Evolutionary conservation across 2,113 vertebrate species (phyloP).

Genomic region (Stomatorhinus ivindoensis): DNA sequence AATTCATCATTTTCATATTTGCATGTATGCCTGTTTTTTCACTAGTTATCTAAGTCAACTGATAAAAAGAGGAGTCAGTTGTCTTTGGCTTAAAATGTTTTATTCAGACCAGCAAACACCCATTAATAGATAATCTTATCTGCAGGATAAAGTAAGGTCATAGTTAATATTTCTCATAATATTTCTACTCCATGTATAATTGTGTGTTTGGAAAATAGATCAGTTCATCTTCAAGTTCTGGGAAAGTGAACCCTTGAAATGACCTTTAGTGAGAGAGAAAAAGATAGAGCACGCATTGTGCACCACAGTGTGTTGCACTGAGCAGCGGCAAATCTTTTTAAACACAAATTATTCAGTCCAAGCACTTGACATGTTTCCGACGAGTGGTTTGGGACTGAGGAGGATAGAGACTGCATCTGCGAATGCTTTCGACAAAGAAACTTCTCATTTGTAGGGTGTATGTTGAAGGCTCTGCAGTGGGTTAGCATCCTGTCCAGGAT

Average conservation of each 20-base stretch:
- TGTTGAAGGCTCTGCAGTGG: background rate
- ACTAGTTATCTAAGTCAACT: background rate
- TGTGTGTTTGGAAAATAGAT: constrained; percentile 22
- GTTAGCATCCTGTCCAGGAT: background rate
- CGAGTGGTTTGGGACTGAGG: constrained; percentile 7
- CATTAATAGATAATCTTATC: constrained; percentile 23
- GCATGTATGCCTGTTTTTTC: background rate
- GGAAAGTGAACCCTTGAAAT: constrained; percentile 20
- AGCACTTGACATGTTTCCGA: background rate
- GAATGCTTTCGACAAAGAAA: background rate
- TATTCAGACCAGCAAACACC: constrained; percentile 14
- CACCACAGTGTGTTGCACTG: background rate
- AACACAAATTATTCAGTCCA: constrained; percentile 18
- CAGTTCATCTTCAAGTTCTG: constrained; percentile 17
- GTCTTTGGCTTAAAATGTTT: background rate
- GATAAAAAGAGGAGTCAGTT: background rate
- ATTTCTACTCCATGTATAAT: constrained; percentile 21
- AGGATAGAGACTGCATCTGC: background rate
- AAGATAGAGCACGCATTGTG: background rate
- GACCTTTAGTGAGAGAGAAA: constrained; percentile 1
- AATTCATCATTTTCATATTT: background rate
- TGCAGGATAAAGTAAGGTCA: constrained; percentile 24
- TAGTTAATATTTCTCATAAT: constrained; percentile 18
- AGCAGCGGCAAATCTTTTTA: background rate
- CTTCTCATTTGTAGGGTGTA: background rate